Evolutionary conservation across 2,113 vertebrate genomes (phyloP).

Genomic region (Pelecanus crispus): DNA sequence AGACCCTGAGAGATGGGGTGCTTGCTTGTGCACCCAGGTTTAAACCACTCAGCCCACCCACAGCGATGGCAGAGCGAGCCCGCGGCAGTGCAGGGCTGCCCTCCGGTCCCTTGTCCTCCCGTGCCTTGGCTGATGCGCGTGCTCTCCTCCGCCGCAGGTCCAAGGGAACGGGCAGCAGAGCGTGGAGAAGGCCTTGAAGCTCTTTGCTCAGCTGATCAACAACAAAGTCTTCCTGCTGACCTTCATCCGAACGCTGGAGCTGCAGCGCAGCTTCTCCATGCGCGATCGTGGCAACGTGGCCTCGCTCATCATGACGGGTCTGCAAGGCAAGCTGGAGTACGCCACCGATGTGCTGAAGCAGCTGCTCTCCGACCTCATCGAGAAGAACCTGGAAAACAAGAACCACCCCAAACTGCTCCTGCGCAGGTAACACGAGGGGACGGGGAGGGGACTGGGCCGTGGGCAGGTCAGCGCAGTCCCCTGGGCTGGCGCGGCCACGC

Average conservation of each 20-base stretch:
- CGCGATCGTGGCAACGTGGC: constrained; percentile 96
- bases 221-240: constrained; percentile 97
- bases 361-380: constrained; percentile 94
- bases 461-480: too few species aligned
- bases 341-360: constrained; percentile 97
- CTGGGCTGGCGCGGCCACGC: not conserved
- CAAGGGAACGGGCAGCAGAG: constrained; percentile 93
- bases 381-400: constrained; percentile 97
- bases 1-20: not conserved
- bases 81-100: accelerated
- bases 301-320: constrained; percentile 96
- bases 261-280: constrained; percentile 98
- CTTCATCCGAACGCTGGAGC: constrained; percentile 95
- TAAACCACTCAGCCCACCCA: not conserved
- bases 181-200: constrained; percentile 95
- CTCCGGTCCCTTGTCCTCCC: accelerated
- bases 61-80: not conserved
- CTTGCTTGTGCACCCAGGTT: not conserved
- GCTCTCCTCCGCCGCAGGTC: constrained; percentile 70
- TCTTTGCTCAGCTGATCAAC: constrained; percentile 97
- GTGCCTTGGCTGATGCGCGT: accelerated
- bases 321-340: constrained; percentile 94
- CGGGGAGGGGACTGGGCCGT: not conserved
- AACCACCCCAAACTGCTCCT: constrained; percentile 98
- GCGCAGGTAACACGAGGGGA: constrained; percentile 76